Evolutionary conservation across 1,140 invertebrate genomes (phyloP).

Genomic region (Cataglyphis hispanica): DNA sequence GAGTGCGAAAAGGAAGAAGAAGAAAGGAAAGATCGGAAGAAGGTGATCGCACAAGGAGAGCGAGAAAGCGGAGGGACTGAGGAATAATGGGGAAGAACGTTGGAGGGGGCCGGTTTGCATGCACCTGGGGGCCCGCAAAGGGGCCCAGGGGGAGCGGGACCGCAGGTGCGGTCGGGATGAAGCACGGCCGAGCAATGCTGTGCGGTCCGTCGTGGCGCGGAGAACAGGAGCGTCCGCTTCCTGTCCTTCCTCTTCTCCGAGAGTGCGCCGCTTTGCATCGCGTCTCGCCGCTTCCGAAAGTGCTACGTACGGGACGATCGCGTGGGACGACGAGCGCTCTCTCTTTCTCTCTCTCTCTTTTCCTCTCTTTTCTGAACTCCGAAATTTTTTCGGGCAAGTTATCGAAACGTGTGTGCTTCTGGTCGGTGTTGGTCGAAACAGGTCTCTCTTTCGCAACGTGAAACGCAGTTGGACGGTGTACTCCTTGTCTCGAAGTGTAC

Average conservation of each 20-base stretch:
- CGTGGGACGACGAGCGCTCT: background rate
- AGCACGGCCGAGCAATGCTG: slow-evolving; percentile 62
- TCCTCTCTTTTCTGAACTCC: no score
- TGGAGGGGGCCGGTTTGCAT: slow-evolving; percentile 48
- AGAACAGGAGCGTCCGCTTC: slow-evolving; percentile 34
- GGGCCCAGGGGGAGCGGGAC: slow-evolving; percentile 67
- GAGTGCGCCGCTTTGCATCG: background rate
- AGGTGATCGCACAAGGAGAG: background rate
- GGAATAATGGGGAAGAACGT: slow-evolving; percentile 34
- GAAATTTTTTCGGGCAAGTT: background rate
- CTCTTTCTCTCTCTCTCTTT: no score
- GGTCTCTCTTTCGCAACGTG: background rate
- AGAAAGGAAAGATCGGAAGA: slow-evolving; percentile 34
- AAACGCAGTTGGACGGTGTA: slow-evolving; percentile 1
- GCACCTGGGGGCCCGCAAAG: slow-evolving; percentile 33
- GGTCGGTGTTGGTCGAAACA: background rate
- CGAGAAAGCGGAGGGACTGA: background rate
- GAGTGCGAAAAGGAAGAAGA: background rate
- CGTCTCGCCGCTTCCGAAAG: background rate
- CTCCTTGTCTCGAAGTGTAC: background rate
- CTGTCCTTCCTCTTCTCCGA: background rate
- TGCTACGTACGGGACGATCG: background rate
- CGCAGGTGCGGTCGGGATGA: slow-evolving; percentile 75
- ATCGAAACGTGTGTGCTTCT: background rate
- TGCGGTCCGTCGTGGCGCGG: slow-evolving; percentile 61